Base-by-base conservation (phyloP, 1,140 invertebrate species). In the Neodiprion lecontei region DNA sequence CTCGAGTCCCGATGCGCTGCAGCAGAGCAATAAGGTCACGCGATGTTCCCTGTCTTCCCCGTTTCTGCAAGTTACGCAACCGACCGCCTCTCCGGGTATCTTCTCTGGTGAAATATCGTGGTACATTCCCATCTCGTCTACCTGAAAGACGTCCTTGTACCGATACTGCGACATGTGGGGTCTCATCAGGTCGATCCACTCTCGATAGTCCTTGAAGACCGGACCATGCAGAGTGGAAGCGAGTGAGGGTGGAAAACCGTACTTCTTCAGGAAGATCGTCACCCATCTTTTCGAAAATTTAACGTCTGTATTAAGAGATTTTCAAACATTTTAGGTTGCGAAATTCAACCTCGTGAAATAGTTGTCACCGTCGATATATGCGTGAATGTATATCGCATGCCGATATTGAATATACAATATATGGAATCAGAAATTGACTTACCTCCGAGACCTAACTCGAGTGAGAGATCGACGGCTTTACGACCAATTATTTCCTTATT, bases 201-300 rank as follows among this genome's bases (percentile, higher is more conserved):
- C 67, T 12, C 75, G 76, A 17, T 83, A 84, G n/a, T 87, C 81
- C 0, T 72, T 8, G 47, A 86, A 86, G 9, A 78, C 65, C 21
- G 82, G 84, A 7, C 80, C 81, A 17, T 61, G 53, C n/a, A 70
- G 40, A n/a, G 72, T 76, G 11, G 77, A 76, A 1, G 70, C 75
- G 40, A 80, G 50, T 7, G 76, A 76, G 28, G 79, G 23, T 0
- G 78, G 81, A 50, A 87, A 83, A 4, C 80, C 79, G 28, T 83
- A 67, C 0, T 70, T 79, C 68, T 81, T 85, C 2, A 87, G 67
- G 65, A 87, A 86, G 7, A 61, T 71, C 1, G 78, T 85, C 3
- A 86, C 71, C 84, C 84, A 87, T 3, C 69, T 40, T 9, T 82
- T 78, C 2, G 82, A 81, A 70, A 81, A 82, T 48, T 85, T 85